Base-by-base conservation (phyloP, 2,888 invertebrate genomes). In the Tuta absoluta region DNA sequence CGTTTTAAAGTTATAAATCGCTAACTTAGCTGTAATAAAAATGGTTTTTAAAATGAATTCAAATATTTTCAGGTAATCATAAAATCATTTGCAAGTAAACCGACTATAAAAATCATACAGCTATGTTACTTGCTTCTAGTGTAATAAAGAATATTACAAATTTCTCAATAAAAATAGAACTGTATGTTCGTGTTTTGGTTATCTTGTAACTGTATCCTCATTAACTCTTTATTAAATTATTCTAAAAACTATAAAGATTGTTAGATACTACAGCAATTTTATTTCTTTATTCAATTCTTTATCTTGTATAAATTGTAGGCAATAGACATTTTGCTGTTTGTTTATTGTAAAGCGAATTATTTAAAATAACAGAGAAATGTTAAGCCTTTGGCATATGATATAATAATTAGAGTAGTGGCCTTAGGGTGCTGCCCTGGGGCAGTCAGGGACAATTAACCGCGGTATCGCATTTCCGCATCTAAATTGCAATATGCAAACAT, bases 401-500 rank as follows among this genome's bases (percentile, higher is more conserved):
- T 38, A 66, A 63, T 66, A 63, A 66, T 63, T 66, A 67, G 61
- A 64, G 37, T 28, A n/a, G 61, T 10, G 63, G 63, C 28, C 61
- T 63, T 57, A 19, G 62, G 23, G 59, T 21, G 37, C 21, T 21
- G 11, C 69, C 71, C 68, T 64, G 68, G 28, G 70, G 72, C 73
- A 71, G 82, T 85, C 84, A 84, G 72, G 83, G 79, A 79, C 81
- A 86, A 89, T 88, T 88, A 85, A 81, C 76, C 75, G 69, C 70
- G 67, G 68, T 90, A 89, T 89, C 89, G 75, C 75, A 75, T 78
- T 80, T 80, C 80, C 80, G 72, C 75, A 90, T 90, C 89, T 88
- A 83, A 87, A 89, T 89, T 88, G 87, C 87, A 86, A 84, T 81
- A 79, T 79, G 79, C 82, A 81, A 82, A 84, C 86, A 85, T 87